These are phyloP conservation scores for Prosapia bicincta DNA, from an alignment of 2,888 invertebrate species.

Conservation along the genomic window DNA sequence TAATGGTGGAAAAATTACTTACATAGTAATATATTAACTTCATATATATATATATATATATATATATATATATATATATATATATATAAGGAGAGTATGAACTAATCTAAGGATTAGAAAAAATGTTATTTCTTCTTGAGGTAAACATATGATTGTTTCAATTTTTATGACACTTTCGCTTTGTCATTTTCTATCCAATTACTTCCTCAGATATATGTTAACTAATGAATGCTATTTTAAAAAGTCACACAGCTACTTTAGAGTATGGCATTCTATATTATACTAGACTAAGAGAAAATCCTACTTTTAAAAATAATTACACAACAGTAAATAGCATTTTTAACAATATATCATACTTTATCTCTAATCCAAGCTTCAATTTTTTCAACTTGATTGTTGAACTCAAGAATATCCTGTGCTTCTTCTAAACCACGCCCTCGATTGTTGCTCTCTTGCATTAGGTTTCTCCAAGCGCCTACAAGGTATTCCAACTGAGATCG, in stretches of 20 bases:
- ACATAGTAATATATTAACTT: too few species aligned
- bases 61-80: too few species aligned
- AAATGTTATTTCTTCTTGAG: too few species aligned
- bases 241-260: not conserved
- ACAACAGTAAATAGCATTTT: conserved; percentile 10
- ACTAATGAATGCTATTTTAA: not conserved
- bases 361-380: conserved; percentile 97
- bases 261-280: not conserved
- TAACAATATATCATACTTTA: conserved; percentile 63
- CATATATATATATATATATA: too few species aligned
- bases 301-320: not conserved
- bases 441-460: conserved; percentile 67
- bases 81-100: too few species aligned
- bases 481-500: conserved; percentile 66
- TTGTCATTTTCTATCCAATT: too few species aligned
- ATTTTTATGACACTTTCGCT: too few species aligned
- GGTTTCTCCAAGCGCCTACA: conserved; percentile 67
- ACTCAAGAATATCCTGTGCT: conserved; percentile 95
- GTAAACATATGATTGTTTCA: too few species aligned
- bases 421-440: conserved; percentile 87
- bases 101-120: too few species aligned
- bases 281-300: not conserved
- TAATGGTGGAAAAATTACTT: too few species aligned
- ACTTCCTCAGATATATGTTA: too few species aligned
- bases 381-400: conserved; percentile 94